A percentile compares a stretch with the other conserved stretches of the same genome.
These are phyloP conservation scores for Arremon aurantiirostris DNA, from an alignment of 2,797 vertebrate species.

Conservation along the genomic window DNA sequence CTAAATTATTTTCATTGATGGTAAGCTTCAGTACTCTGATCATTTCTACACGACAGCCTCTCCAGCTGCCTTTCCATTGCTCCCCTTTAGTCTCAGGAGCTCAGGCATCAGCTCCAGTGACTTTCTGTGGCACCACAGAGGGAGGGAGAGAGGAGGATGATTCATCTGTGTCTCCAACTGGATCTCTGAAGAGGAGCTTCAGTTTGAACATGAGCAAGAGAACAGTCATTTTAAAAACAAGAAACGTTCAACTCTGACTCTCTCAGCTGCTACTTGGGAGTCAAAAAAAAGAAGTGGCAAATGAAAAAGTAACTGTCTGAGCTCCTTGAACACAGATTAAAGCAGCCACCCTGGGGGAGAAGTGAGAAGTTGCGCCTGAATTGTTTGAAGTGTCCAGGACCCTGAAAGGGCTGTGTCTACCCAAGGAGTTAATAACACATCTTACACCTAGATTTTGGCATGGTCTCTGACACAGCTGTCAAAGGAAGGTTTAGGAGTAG, in stretches of 20 bases:
- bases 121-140: background rate
- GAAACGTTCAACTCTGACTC: background rate
- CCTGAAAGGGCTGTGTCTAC: background rate
- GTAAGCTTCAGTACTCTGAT: background rate
- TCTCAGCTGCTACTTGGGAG: background rate
- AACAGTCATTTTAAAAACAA: background rate
- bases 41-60: background rate
- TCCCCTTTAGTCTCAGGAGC: background rate
- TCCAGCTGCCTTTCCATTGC: background rate
- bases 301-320: background rate
- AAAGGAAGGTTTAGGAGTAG: background rate
- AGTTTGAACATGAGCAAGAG: background rate
- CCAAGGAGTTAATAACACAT: background rate
- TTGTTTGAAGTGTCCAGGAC: background rate
- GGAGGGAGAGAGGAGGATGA: background rate
- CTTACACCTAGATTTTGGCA: background rate
- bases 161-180: background rate
- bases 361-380: background rate
- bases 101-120: background rate
- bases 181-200: background rate
- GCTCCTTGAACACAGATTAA: background rate
- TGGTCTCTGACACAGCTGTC: background rate
- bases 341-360: background rate
- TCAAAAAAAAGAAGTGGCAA: background rate
- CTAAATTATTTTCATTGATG: background rate